These are phyloP conservation scores for Mylabris phalerata DNA, from an alignment of 1,140 invertebrate genomes.

Conservation along the genomic window DNA sequence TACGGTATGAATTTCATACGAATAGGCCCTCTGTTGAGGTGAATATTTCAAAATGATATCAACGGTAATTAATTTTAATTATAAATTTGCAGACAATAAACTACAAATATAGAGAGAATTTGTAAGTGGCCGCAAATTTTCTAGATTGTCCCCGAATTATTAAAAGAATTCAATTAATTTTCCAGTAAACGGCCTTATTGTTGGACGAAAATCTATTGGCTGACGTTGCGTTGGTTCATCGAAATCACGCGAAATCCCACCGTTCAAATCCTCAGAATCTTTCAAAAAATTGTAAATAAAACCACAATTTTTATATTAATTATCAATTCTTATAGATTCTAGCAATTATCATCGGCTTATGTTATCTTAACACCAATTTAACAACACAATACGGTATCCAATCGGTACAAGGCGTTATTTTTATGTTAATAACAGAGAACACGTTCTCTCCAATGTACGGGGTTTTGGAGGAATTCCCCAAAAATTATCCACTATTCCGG, in stretches of 20 bases:
- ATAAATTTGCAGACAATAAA: constrained; percentile 22
- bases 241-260: constrained; percentile 65
- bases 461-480: constrained; percentile 69
- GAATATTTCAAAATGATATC: not conserved
- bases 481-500: constrained; percentile 68
- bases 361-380: constrained; percentile 62
- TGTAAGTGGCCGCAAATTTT: constrained; percentile 18
- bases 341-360: constrained; percentile 68
- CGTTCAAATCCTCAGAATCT: constrained; percentile 59
- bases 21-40: constrained; percentile 41
- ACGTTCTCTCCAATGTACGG: constrained; percentile 83
- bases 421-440: constrained; percentile 79
- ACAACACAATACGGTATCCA: constrained; percentile 71
- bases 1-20: constrained; percentile 61
- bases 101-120: constrained; percentile 28
- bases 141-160: not conserved
- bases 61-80: constrained; percentile 3
- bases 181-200: constrained; percentile 51
- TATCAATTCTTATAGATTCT: constrained; percentile 49
- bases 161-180: constrained; percentile 13
- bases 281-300: constrained; percentile 68
- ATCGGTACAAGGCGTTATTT: constrained; percentile 73
- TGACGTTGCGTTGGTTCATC: constrained; percentile 60
- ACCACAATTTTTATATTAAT: not conserved
- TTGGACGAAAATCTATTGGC: constrained; percentile 59